A percentile compares a stretch with the other conserved stretches of the same genome.
phyloP scores from a whole-genome alignment of 1,140 invertebrate species.

The Holcopasites calliopsidis region DNA sequence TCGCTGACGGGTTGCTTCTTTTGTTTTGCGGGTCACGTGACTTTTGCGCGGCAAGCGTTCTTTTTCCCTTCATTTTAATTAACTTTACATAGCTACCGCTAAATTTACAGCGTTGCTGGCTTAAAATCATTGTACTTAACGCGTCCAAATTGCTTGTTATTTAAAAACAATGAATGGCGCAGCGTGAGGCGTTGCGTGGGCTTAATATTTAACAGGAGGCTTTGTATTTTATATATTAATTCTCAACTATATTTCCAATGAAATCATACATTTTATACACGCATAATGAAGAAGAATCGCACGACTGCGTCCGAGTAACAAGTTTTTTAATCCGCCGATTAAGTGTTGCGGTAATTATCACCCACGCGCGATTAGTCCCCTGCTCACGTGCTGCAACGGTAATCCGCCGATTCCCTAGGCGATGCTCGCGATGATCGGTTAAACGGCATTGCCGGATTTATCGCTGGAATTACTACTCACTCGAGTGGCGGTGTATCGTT shows the following conservation, averaged over 20 bases:
- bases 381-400: constrained; percentile 41
- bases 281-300: background rate
- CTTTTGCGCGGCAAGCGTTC: background rate
- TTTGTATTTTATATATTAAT: no score
- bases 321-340: constrained; percentile 21
- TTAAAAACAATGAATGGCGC: no score
- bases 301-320: background rate
- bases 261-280: no score
- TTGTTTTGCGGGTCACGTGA: background rate
- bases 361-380: constrained; percentile 32
- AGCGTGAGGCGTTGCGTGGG: no score
- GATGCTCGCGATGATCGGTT: constrained; percentile 37
- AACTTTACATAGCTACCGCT: constrained; percentile 53
- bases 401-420: constrained; percentile 47
- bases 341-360: constrained; percentile 33
- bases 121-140: constrained; percentile 38
- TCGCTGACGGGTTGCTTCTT: background rate
- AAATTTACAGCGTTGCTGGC: constrained; percentile 1
- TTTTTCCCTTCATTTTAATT: constrained; percentile 42
- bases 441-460: constrained; percentile 39
- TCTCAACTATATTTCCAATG: no score
- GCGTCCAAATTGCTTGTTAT: constrained; percentile 11
- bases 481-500: background rate
- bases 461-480: constrained; percentile 25
- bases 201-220: no score